Conservation (phyloP, 64 coral and sea anemone species). For the Pachyseris speciosa region DNA sequence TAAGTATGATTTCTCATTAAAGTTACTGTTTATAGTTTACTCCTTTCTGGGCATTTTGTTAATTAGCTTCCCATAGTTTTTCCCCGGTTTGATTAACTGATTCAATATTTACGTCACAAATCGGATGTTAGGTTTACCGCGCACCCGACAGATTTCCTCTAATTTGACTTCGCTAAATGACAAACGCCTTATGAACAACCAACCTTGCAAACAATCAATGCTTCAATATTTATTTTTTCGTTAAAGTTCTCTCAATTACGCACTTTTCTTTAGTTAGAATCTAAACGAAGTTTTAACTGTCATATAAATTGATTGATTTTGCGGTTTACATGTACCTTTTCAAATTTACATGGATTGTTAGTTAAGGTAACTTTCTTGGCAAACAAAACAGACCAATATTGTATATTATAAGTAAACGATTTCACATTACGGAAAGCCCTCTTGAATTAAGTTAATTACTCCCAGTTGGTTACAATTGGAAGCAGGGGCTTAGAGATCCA, state of each 20-base stretch:
- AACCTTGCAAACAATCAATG: background rate
- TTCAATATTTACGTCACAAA: slow-evolving; percentile 33
- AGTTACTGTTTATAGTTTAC: background rate
- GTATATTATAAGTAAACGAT: background rate
- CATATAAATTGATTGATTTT: background rate
- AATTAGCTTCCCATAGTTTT: background rate
- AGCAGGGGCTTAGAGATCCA: background rate
- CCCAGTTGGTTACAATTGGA: background rate
- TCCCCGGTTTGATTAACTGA: slow-evolving; percentile 5
- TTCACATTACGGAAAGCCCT: background rate
- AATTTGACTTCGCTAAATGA: slow-evolving; percentile 1
- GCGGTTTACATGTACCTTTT: too few relatives aligned
- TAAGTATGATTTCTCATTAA: background rate
- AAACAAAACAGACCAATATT: background rate
- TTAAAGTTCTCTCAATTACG: slow-evolving; percentile 32
- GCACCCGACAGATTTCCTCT: background rate
- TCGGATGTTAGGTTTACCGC: background rate
- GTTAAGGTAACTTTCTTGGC: background rate
- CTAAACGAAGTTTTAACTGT: background rate
- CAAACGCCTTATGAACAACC: background rate
- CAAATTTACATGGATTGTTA: background rate
- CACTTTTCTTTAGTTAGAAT: background rate
- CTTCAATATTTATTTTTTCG: slow-evolving; percentile 27
- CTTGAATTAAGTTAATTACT: background rate
- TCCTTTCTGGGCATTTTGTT: background rate